Percentiles rank a stretch among this genome's conserved stretches.
phyloP scores from a whole-genome alignment of 1,140 invertebrate genomes.

The Plodia interpunctella region DNA sequence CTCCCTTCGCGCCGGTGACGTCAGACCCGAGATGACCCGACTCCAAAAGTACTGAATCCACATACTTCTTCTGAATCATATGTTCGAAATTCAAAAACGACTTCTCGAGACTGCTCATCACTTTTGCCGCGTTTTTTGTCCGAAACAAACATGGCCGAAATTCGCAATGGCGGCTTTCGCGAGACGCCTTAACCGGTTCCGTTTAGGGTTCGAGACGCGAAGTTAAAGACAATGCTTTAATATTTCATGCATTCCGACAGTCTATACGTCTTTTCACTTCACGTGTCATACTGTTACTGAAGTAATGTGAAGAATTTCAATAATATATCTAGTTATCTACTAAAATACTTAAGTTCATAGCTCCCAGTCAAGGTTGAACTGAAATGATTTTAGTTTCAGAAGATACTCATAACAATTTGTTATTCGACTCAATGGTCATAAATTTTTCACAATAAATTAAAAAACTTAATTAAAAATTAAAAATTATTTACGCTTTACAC shows the following conservation, averaged over 20 bases:
- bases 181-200: conserved; percentile 44
- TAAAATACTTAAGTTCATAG: conserved; percentile 18
- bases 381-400: too few species aligned
- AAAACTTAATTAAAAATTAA: too few species aligned
- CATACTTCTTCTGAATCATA: conserved; percentile 36
- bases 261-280: conserved; percentile 48
- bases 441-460: too few species aligned
- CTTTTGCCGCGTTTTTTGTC: conserved; percentile 36
- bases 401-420: too few species aligned
- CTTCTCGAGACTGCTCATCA: conserved; percentile 14
- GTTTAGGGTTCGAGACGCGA: conserved; percentile 27
- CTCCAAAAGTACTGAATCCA: conserved; percentile 5
- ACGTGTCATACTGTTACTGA: conserved; percentile 52
- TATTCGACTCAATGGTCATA: too few species aligned
- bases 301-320: conserved; percentile 50
- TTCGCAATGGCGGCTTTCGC: conserved; percentile 41
- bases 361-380: conserved; percentile 25
- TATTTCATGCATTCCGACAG: conserved; percentile 25
- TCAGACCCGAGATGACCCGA: conserved; percentile 33
- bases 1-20: conserved; percentile 31
- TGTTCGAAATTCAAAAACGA: conserved; percentile 21
- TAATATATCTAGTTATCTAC: conserved; percentile 10
- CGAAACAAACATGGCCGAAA: conserved; percentile 65
- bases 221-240: not conserved
- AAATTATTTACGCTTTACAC: too few species aligned